Base-by-base conservation (phyloP, 37 sponge, comb jelly and placozoan species). In the Corticium candelabrum region DNA sequence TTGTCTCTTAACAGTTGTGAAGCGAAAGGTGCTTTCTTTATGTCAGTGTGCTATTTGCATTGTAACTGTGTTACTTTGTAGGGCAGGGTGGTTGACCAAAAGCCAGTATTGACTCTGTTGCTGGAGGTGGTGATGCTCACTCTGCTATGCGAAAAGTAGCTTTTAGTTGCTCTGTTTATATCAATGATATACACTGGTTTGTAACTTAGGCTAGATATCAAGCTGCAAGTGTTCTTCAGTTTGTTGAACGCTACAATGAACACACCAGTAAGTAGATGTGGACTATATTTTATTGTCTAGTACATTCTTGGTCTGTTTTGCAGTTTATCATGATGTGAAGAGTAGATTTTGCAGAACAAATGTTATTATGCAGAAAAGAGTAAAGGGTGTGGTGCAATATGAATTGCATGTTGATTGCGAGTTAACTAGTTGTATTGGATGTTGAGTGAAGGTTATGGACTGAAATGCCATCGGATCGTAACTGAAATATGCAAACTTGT, bases 301-400 rank as follows among this genome's bases (percentile, higher is more conserved):
- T 11, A 50, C 62, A 21, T 50, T 34, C 11, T 35, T 79, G n/a
- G n/a, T 37, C 38, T 2, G 0, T n/a, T 56, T 38, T 15, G 21
- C 76, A 89, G 90, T 91, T 4, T 94, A 83, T 62, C 96, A 94
- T 41, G 83, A 89, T 57, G 67, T 91, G 68, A 76, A 56, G 4
- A 80, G 82, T 34, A 91, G 88, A 77, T 82, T 75, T 36, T 75
- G 77, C 41, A 57, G 77, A 35, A 86, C 93, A 1, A 86, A 76
- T 1, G 40, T 94, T 15, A 2, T 73, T 0, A 82, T 94, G 90
- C 89, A 94, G 77, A 79, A 84, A 62, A 82, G 57, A 39, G 85
- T 82, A 27, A 35, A 33, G 81, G 91, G 90, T 89, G 32, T n/a
- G n/a, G n/a, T 68, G 38, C 74, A 68, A 29, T 82, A 21, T 34